Evolutionary conservation across 1,140 invertebrate genomes (phyloP).

Genomic region (Ooceraea biroi): DNA sequence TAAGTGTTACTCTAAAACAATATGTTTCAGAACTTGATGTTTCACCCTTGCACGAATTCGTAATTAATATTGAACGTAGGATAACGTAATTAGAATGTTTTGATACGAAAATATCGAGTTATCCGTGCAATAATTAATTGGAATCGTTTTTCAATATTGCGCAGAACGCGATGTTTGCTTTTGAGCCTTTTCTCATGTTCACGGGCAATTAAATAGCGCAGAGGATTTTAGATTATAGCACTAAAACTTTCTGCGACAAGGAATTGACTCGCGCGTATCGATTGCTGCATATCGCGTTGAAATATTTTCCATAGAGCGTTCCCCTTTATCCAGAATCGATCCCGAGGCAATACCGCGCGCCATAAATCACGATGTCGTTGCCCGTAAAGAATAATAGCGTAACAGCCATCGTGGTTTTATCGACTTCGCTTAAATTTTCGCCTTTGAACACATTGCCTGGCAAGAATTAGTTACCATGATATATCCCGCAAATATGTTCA

Average conservation of each 20-base stretch:
- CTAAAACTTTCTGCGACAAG: background rate
- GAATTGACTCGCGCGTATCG: constrained; percentile 8
- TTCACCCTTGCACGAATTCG: background rate
- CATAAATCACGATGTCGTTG: constrained; percentile 57
- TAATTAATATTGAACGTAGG: background rate
- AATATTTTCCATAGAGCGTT: constrained; percentile 57
- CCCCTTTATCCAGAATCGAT: constrained; percentile 42
- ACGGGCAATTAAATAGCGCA: background rate
- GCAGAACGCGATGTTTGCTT: background rate
- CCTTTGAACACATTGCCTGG: background rate
- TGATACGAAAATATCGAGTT: background rate
- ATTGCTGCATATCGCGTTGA: constrained; percentile 15
- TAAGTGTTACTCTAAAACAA: background rate
- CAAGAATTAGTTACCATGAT: background rate
- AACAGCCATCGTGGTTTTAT: constrained; percentile 44
- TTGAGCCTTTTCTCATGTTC: background rate
- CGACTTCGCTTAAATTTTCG: constrained; percentile 12
- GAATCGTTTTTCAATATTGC: background rate
- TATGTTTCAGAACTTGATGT: background rate
- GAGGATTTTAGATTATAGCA: background rate
- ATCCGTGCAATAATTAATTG: constrained; percentile 28
- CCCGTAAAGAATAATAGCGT: constrained; percentile 40
- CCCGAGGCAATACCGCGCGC: constrained; percentile 30
- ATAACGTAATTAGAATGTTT: constrained; percentile 1
- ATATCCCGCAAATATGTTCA: background rate